Evolutionary conservation across 2,797 vertebrate genomes (phyloP).

Genomic region (Microctenopoma stevenorrisi): DNA sequence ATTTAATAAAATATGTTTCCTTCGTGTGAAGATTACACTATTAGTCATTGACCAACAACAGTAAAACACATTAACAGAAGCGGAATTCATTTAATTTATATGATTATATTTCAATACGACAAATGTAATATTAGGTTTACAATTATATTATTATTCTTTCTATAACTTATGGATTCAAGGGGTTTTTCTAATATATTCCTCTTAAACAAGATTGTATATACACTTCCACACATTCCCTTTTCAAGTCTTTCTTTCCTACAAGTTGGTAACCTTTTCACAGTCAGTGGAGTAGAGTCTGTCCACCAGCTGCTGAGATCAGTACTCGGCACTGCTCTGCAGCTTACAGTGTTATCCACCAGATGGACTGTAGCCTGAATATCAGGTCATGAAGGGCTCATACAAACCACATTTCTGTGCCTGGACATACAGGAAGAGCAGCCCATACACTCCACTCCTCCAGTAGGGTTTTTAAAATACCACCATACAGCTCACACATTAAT

Average conservation of each 20-base stretch:
- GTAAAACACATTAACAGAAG: slow-evolving; percentile 3
- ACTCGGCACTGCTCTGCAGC: slow-evolving; percentile 34
- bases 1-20: slow-evolving; percentile 68
- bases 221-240: neutral
- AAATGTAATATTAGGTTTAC: neutral
- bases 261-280: slow-evolving; percentile 19
- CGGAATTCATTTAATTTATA: neutral
- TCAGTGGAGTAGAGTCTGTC: slow-evolving; percentile 20
- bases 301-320: slow-evolving; percentile 45
- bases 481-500: slow-evolving; percentile 7
- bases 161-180: neutral
- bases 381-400: slow-evolving; percentile 20
- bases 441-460: neutral
- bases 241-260: neutral
- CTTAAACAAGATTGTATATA: neutral
- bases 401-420: slow-evolving; percentile 4
- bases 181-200: neutral
- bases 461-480: neutral
- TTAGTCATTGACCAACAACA: slow-evolving; percentile 43
- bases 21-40: slow-evolving; percentile 45
- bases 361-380: slow-evolving; percentile 39
- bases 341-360: slow-evolving; percentile 45
- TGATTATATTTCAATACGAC: neutral
- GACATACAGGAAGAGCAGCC: neutral
- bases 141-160: neutral